Evolutionary conservation across 2,113 vertebrate species (phyloP).

Genomic region (Xyliphius kryptos): DNA sequence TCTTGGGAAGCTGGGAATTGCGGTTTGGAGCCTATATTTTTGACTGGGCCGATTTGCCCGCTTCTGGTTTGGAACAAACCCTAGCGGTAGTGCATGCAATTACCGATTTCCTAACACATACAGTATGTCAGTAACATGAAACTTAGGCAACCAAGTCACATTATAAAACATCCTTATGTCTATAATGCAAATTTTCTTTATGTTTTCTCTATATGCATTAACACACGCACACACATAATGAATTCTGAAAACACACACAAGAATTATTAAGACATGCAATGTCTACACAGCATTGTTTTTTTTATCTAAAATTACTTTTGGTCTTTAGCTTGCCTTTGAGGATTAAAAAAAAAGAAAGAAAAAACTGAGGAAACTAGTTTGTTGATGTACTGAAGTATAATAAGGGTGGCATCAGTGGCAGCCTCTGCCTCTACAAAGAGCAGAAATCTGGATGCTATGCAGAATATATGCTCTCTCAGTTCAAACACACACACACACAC

Average conservation of each 20-base stretch:
- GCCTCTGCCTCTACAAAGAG: constrained; percentile 44
- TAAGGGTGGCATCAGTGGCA: constrained; percentile 40
- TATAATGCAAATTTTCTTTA: constrained; percentile 31
- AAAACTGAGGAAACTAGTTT: no score
- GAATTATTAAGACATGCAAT: constrained; percentile 47
- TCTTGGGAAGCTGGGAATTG: no score
- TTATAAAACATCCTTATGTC: constrained; percentile 17
- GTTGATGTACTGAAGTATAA: constrained; percentile 44
- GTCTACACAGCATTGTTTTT: constrained; percentile 24
- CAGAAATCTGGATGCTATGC: constrained; percentile 45
- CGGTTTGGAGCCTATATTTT: no score
- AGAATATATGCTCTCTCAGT: constrained; percentile 46
- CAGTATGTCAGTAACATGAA: background rate
- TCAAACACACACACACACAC: constrained; percentile 46
- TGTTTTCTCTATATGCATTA: constrained; percentile 9
- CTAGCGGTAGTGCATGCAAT: no score
- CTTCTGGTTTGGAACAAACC: no score
- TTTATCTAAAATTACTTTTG: constrained; percentile 49
- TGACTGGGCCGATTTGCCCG: no score
- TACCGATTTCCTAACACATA: background rate
- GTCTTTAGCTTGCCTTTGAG: constrained; percentile 41
- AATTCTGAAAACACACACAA: no score
- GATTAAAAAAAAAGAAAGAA: constrained; percentile 29
- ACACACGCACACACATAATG: constrained; percentile 33
- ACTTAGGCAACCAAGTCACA: no score